These are phyloP conservation scores for Menidia beryllina DNA, from an alignment of 2,113 vertebrate genomes.

Conservation along the genomic window DNA sequence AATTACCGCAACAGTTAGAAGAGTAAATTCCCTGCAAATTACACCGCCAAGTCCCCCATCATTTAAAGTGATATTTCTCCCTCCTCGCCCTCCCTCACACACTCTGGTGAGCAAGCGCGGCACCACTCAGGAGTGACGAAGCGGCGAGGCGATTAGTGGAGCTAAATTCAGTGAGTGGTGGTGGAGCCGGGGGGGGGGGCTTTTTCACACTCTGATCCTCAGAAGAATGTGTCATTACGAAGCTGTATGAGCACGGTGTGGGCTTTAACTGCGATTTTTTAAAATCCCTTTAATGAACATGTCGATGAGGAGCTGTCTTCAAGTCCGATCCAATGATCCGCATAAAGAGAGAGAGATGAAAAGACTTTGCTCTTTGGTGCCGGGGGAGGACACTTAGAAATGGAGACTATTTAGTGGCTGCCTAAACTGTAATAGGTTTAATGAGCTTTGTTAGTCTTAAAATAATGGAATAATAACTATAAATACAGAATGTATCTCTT, in stretches of 20 bases:
- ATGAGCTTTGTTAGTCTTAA: not conserved
- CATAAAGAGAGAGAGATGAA: not conserved
- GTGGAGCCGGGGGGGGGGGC: not conserved
- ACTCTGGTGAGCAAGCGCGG: conserved; percentile 40
- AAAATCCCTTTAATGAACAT: conserved; percentile 47
- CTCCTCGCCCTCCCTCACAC: not conserved
- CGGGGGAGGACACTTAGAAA: not conserved
- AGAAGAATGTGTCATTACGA: conserved; percentile 75
- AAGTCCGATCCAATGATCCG: conserved; percentile 1
- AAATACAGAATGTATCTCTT: not conserved
- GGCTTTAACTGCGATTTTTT: conserved; percentile 56
- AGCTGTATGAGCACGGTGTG: conserved; percentile 51
- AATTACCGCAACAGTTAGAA: conserved; percentile 58
- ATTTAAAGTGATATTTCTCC: conserved; percentile 41
- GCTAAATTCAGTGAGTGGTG: conserved; percentile 42
- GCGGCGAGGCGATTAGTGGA: conserved; percentile 60
- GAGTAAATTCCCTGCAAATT: conserved; percentile 67
- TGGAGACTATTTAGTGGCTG: not conserved
- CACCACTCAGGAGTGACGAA: conserved; percentile 41
- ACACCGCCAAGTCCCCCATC: conserved; percentile 57
- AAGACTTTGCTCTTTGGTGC: conserved; percentile 1
- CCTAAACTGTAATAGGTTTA: not conserved
- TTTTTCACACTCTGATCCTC: conserved; percentile 75
- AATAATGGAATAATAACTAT: not conserved
- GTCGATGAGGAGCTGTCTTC: conserved; percentile 22